Base-by-base conservation (phyloP, 2,113 vertebrate genomes). In the Typhlomys cinereus region DNA sequence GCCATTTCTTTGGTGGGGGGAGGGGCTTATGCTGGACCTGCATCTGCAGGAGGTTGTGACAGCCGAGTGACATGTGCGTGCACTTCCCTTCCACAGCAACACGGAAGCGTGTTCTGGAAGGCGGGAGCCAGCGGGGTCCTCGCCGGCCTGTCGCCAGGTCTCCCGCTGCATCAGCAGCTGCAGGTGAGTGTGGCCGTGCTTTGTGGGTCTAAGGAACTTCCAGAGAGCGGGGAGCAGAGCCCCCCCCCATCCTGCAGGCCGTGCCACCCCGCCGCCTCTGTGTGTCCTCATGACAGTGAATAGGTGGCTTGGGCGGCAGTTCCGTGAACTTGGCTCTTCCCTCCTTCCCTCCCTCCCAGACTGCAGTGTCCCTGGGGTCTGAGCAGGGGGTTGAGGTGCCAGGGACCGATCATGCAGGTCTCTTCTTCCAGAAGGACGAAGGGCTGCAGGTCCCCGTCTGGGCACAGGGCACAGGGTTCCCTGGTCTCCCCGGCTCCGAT, bases 71-170 rank as follows among this genome's bases (percentile, higher is more conserved):
- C 34, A 0, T 2, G 34, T 48, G 3, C 50, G 52, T 84, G 76
- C 21, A 61, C 66, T 89, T 31, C n/a, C 74, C n/a, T 50, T 94
- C 54, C 71, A 13, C 96, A 99, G 99, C 99, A 99, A 99, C 99
- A 99, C 34, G 99, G 99, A 73, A 99, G 99, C 17, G 98, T 99
- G 23, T 99, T 98, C 93, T 99, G 99, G 99, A 99, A 97, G 78
- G 95, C 90, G 17, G 99, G 99, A 82, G 98, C 99, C 2, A 90
- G 93, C 21, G 69, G 75, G n/a, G 94, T 92, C 25, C 98, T 99
- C 89, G 96, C 92, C 36, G 93, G 91, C 80, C 97, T 98, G 17
- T 94, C 98, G 50, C 90, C 98, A 0, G 93, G 97, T 25, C 96
- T 96, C 79, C 94, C 92, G 34, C 97, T 99, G 46, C 91, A 98